A percentile compares a stretch with the other conserved stretches of the same genome.
These are phyloP conservation scores for Xylota segnis DNA, from an alignment of 2,888 invertebrate species.

Conservation along the genomic window DNA sequence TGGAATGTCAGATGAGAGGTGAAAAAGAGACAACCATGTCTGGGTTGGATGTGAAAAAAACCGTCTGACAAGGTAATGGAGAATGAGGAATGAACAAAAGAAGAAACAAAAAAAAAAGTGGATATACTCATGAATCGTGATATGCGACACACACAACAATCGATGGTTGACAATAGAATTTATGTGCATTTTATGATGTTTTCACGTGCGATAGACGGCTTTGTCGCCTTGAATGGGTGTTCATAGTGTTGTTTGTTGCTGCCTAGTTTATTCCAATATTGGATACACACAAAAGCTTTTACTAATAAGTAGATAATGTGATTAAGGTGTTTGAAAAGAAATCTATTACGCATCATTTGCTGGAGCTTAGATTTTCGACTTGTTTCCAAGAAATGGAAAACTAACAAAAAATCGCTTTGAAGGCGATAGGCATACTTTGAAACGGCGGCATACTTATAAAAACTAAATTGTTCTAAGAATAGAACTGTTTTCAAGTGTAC, in stretches of 20 bases:
- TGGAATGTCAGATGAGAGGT: constrained; percentile 18
- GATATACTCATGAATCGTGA: constrained; percentile 14
- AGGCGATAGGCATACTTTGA: not conserved
- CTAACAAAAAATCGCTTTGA: not conserved
- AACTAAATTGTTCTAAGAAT: not conserved
- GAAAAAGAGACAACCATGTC: constrained; percentile 44
- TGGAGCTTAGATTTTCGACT: not conserved
- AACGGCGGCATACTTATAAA: not conserved
- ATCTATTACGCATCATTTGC: constrained; percentile 39
- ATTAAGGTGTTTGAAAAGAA: constrained; percentile 43
- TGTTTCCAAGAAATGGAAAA: constrained; percentile 18
- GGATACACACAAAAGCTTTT: constrained; percentile 28
- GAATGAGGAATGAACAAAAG: constrained; percentile 1
- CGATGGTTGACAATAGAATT: constrained; percentile 53
- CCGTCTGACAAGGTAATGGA: not conserved
- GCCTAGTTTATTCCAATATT: constrained; percentile 38
- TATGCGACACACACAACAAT: constrained; percentile 27
- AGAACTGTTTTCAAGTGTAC: too few species aligned
- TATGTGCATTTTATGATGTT: constrained; percentile 58
- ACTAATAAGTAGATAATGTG: constrained; percentile 33
- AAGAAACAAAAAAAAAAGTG: constrained; percentile 2
- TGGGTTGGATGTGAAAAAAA: constrained; percentile 22
- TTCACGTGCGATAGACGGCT: constrained; percentile 40
- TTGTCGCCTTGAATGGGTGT: constrained; percentile 40
- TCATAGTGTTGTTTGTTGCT: constrained; percentile 27